Percentiles rank a stretch among this genome's conserved stretches.
Conservation (phyloP, 2,888 invertebrate species). For the Ametastegia equiseti region DNA sequence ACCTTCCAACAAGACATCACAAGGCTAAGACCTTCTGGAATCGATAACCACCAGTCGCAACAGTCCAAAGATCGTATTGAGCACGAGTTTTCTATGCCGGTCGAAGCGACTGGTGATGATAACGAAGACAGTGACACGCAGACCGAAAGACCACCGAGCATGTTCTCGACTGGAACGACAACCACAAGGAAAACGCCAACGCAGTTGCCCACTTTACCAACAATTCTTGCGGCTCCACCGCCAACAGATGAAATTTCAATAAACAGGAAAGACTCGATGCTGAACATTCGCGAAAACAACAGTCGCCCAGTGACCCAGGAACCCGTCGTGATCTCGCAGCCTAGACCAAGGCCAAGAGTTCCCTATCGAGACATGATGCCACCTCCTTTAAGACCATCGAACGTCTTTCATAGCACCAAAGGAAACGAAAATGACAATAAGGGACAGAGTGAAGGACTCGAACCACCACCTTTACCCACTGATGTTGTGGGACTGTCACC, state of each 20-base stretch:
- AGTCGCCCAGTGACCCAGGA: conserved; percentile 38
- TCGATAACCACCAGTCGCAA: conserved; percentile 46
- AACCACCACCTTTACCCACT: conserved; percentile 65
- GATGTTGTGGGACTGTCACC: conserved; percentile 72
- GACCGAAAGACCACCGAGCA: conserved; percentile 69
- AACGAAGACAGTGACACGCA: conserved; percentile 65
- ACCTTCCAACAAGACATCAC: neutral
- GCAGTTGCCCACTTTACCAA: conserved; percentile 65
- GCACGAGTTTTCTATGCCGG: conserved; percentile 67
- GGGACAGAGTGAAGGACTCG: conserved; percentile 62
- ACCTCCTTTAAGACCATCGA: conserved; percentile 62
- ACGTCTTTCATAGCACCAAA: conserved; percentile 42
- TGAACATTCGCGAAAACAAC: conserved; percentile 9
- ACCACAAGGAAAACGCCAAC: conserved; percentile 57
- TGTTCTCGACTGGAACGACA: conserved; percentile 59
- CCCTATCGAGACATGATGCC: conserved; percentile 70
- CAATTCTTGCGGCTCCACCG: conserved; percentile 65
- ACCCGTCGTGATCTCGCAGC: conserved; percentile 32
- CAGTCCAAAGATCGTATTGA: conserved; percentile 55
- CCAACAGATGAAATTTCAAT: conserved; percentile 49
- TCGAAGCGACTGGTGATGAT: conserved; percentile 66
- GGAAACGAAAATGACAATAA: conserved; percentile 58
- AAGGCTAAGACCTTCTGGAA: neutral
- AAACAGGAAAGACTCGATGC: conserved; percentile 43
- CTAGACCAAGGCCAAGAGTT: conserved; percentile 56